A percentile compares a stretch with the other conserved stretches of the same genome.
Evolutionary conservation across 2,797 vertebrate species (phyloP).

Genomic region (Harpagifer antarcticus): DNA sequence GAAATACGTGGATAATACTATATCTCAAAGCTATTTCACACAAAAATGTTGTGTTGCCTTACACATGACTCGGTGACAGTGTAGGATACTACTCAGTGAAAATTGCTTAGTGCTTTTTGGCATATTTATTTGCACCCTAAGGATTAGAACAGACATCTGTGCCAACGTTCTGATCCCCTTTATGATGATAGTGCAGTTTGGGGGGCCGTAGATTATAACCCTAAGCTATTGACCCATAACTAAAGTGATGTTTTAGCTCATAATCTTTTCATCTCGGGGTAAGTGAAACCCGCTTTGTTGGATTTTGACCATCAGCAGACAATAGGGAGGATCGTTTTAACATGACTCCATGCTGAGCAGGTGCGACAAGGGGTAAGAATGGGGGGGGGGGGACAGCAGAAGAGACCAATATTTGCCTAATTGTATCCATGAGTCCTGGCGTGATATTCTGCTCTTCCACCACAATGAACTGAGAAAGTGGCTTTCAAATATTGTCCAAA

Average conservation of each 20-base stretch:
- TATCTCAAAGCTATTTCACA: constrained; percentile 42
- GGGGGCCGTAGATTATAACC: constrained; percentile 60
- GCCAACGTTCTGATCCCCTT: constrained; percentile 32
- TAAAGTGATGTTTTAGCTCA: constrained; percentile 73
- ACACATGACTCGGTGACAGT: constrained; percentile 46
- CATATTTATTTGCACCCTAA: constrained; percentile 30
- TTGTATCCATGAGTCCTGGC: constrained; percentile 13
- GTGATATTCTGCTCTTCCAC: constrained; percentile 8
- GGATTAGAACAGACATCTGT: constrained; percentile 61
- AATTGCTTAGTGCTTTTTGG: constrained; percentile 4
- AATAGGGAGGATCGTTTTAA: constrained; percentile 61
- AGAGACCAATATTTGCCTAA: constrained; percentile 21
- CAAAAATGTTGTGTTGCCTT: constrained; percentile 37
- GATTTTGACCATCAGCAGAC: constrained; percentile 60
- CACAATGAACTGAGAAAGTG: constrained; percentile 28
- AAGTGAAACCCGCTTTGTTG: constrained; percentile 77
- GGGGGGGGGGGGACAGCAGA: not conserved
- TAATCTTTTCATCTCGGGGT: constrained; percentile 74
- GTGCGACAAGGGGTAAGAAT: not conserved
- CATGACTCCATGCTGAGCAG: constrained; percentile 43
- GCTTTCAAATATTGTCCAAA: constrained; percentile 17
- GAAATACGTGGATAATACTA: constrained; percentile 24
- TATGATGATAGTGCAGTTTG: constrained; percentile 56
- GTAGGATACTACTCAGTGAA: constrained; percentile 20
- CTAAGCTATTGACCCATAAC: constrained; percentile 75